Evolutionary conservation across 2,797 vertebrate genomes (phyloP), one percentile per base, ranked within the genome.

Genomic region (Semaprochilodus insignis): DNA sequence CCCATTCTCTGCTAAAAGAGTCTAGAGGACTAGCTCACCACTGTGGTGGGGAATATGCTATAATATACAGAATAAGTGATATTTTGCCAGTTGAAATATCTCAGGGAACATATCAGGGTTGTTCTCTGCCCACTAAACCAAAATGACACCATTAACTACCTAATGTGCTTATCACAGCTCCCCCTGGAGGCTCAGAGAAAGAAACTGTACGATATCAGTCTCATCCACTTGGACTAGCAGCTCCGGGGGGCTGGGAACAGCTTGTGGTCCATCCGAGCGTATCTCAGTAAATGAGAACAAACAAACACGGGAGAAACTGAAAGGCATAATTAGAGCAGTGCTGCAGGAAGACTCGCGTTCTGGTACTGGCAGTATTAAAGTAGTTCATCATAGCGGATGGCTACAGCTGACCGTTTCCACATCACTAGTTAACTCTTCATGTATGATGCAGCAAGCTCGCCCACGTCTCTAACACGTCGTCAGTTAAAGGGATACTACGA

Each of bases 251-350:
- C 77, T 40, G 74, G 72, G 60, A 87, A 82, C 80, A 86, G 86
- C 86, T 87, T 84, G 84, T 60, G 27, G 79, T 84, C 80, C 80
- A 80, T 63, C 78, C 60, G 60, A 80, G 86, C 82, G 78, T 77
- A 82, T 84, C 82, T 80, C 69, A 77, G 74, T 80, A 78, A 86
- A 75, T 84, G 73, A 81, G 62, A 83, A 87, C 81, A 84, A 86
- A 87, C 83, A 71, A 40, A 83, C 34, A 77, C 23, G 27, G 48
- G 40, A 67, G 69, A 77, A 77, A 80, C 16, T 44, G 71, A 81
- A 82, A 63, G 85, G 54, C 82, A 87, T 86, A 86, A 86, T 89
- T 85, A 87, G 69, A 81, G 69, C 69, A 40, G 71, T 48, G 19
- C 74, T 59, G 48, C 60, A 83, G 76, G 75, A 81, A 77, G 74